Evolutionary conservation across 2,797 vertebrate species (phyloP), one percentile per base, ranked within the genome.

Genomic region (Sebastes matsubarae): DNA sequence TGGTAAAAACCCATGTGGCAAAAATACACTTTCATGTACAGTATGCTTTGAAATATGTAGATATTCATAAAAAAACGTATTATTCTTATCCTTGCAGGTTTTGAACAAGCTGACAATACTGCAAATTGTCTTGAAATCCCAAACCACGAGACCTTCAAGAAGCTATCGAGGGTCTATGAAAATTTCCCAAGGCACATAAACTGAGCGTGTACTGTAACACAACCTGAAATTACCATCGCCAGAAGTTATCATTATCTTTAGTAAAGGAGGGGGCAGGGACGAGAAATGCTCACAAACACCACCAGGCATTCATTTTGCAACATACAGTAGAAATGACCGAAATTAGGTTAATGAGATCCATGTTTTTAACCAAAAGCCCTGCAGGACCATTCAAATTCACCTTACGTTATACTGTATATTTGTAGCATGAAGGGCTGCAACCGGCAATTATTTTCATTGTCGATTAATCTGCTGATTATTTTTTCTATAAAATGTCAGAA

Each of bases 301-400:
- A 60, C 27, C 38, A 25, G 50, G 71, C 66, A 27, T 63, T 73
- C 3, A 70, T 36, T 85, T 30, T 64, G 63, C 67, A 82, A 46
- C 13, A 54, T 67, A 29, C 57, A 85, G 61, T 57, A 81, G 27
- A 85, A 81, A 78, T 24, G 38, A 3, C 42, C 65, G 18, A 58
- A 85, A 77, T 79, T 50, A 84, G 75, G 72, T 81, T 85, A 84
- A 87, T 88, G 71, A 79, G 65, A 78, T 58, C n/a, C 60, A 64
- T 70, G 74, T 72, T 78, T 75, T 20, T 30, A 13, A 68, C 7
- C 9, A 46, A n/a, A 74, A 68, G n/a, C 13, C 34, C 29, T 32
- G 2, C 4, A 59, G 16, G 54, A 71, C 25, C 8, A 58, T 72
- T 54, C 16, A 32, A 52, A 46, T 61, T 42, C 11, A 36, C 1